Evolutionary conservation across 2,797 vertebrate genomes (phyloP), one percentile per base, ranked within the genome.

Genomic region (Diplodus puntazzo): DNA sequence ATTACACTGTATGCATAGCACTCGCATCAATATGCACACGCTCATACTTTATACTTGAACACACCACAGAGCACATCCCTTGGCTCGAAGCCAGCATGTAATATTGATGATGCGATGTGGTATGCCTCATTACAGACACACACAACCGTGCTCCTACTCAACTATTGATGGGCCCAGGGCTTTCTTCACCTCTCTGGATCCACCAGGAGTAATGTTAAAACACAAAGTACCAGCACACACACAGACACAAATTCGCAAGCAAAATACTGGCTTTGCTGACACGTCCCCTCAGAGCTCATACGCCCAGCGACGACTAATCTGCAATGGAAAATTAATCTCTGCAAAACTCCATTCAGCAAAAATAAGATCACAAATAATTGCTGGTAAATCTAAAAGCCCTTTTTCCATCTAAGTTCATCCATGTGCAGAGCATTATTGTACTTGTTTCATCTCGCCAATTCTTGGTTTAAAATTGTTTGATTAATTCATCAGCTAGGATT

Each of bases 21-120:
- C 80, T 79, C 25, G 61, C 57, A 80, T 63, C 66, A 34, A 75
- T 81, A 74, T 59, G 75, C 83, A 55, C 66, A 70, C 9, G 11
- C 79, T 81, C 76, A 66, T 74, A 78, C 76, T 85, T 88, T 70
- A 73, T 68, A 89, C 77, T 81, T 77, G 77, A 89, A 79, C 80
- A 82, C 66, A 85, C 80, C 75, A 77, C 68, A 80, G 77, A 74
- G 80, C 83, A 84, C 76, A 87, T 89, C 83, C 82, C 84, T 70
- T 79, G 83, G 90, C 87, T 90, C 71, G 74, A 70, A 90, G 88
- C 86, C 75, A 82, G 76, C 91, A 95, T 96, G 88, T 92, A 96
- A 95, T 95, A 96, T 96, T 95, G 92, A 96, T 95, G 95, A 84
- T 87, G 81, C n/a, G 74, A 91, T 93, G 91, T 91, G 85, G 91